Evolutionary conservation across 1,140 invertebrate species (phyloP).

Genomic region (Lasioglossum baleicum): DNA sequence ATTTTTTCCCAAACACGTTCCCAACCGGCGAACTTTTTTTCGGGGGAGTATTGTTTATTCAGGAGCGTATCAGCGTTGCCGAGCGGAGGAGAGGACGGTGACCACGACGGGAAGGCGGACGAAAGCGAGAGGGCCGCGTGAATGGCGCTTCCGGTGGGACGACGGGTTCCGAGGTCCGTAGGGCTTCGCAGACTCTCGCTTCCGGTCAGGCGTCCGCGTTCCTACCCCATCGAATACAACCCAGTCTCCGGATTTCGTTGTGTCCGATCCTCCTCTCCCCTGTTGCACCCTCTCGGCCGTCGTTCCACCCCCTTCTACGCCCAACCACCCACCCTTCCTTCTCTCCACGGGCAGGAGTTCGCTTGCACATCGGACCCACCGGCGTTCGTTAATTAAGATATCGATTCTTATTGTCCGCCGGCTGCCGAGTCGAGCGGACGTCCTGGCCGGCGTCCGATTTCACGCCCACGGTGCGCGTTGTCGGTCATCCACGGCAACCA

Average conservation of each 20-base stretch:
- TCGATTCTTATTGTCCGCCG: constrained; percentile 77
- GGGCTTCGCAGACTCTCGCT: constrained; percentile 77
- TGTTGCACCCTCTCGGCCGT: constrained; percentile 3
- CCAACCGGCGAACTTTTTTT: constrained; percentile 50
- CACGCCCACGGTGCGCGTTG: constrained; percentile 59
- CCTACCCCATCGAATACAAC: constrained; percentile 70
- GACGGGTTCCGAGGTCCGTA: constrained; percentile 72
- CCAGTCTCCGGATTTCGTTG: constrained; percentile 71
- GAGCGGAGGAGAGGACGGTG: constrained; percentile 45
- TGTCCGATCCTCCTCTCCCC: constrained; percentile 37
- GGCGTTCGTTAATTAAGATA: constrained; percentile 78
- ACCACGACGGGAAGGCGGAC: constrained; percentile 65
- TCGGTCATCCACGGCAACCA: constrained; percentile 60
- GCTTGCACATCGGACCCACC: constrained; percentile 58
- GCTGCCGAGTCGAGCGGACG: constrained; percentile 68
- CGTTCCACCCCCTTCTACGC: constrained; percentile 19
- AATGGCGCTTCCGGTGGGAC: constrained; percentile 78
- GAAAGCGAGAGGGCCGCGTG: constrained; percentile 76
- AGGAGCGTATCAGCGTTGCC: constrained; percentile 72
- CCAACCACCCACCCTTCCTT: constrained; percentile 46
- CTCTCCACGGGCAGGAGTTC: constrained; percentile 50
- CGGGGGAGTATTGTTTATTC: constrained; percentile 76
- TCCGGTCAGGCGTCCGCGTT: constrained; percentile 76
- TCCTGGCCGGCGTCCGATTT: constrained; percentile 67
- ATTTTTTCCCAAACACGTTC: constrained; percentile 63